Conservation (phyloP, 2,888 invertebrate genomes). For the Acanthacorydalis orientalis region DNA sequence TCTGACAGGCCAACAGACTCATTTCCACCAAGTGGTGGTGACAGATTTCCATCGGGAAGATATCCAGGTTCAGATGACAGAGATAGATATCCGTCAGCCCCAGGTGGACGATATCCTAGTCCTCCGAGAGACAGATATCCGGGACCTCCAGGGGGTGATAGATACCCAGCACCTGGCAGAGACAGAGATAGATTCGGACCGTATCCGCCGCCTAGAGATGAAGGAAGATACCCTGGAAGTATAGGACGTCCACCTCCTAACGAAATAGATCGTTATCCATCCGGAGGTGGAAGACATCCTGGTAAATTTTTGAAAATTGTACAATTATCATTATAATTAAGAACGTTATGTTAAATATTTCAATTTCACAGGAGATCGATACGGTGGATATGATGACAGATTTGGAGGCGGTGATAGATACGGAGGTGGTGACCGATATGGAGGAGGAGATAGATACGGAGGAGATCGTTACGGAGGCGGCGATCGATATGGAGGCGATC, state of each 20-base stretch:
- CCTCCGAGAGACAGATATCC: slow-evolving; percentile 29
- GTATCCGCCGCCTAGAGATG: slow-evolving; percentile 9
- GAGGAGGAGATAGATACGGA: slow-evolving; percentile 22
- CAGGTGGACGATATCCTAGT: slow-evolving; percentile 28
- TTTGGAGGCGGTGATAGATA: slow-evolving; percentile 15
- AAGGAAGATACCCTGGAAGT: slow-evolving; percentile 8
- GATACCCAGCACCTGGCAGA: slow-evolving; percentile 32
- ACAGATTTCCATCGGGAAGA: slow-evolving; percentile 23
- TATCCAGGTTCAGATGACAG: slow-evolving; percentile 8
- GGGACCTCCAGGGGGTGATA: slow-evolving; percentile 27
- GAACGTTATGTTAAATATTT: not conserved
- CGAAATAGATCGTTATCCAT: slow-evolving; percentile 19
- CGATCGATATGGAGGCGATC: slow-evolving; percentile 14
- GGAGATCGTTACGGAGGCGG: slow-evolving; percentile 18
- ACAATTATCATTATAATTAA: no score
- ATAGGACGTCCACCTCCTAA: slow-evolving; percentile 14
- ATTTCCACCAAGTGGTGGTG: slow-evolving; percentile 27
- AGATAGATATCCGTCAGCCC: slow-evolving; percentile 17
- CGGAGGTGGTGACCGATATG: slow-evolving; percentile 22
- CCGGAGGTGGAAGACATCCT: slow-evolving; percentile 7
- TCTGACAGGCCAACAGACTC: no score
- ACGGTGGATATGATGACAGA: slow-evolving; percentile 16
- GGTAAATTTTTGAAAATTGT: not conserved
- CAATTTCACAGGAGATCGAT: slow-evolving; percentile 11
- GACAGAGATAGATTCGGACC: slow-evolving; percentile 17